phyloP scores from a whole-genome alignment of 1,140 invertebrate species.

The Tetragnatha versicolor region DNA sequence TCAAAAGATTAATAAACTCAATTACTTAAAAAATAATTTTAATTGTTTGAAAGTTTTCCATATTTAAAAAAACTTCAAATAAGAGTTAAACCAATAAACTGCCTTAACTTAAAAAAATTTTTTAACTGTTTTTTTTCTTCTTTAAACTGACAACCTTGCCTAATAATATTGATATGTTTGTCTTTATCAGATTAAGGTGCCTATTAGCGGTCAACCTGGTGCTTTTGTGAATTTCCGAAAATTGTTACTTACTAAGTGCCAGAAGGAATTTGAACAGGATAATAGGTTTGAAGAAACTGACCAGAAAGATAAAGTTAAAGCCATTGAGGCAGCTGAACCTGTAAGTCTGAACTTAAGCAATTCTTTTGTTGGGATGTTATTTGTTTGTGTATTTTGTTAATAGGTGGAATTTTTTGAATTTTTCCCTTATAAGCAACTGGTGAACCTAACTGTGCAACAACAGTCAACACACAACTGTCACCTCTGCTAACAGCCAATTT shows the following conservation, averaged over 20 bases:
- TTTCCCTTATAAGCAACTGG: no score
- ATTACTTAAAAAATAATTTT: not conserved
- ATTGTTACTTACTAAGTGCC: slow-evolving; percentile 82
- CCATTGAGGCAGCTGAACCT: slow-evolving; percentile 69
- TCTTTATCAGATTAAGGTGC: slow-evolving; percentile 25
- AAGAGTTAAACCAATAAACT: no score
- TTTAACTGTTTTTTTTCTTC: no score
- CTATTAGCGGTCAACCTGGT: not conserved
- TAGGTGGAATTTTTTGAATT: no score
- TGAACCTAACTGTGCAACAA: no score
- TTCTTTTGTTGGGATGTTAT: not conserved
- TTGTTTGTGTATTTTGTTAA: no score
- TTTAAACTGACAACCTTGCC: no score
- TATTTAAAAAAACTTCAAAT: no score
- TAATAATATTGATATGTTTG: no score
- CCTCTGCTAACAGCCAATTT: no score
- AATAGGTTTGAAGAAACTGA: slow-evolving; percentile 62
- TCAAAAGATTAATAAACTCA: not conserved
- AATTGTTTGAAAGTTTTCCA: not conserved
- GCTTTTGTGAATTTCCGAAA: slow-evolving; percentile 74
- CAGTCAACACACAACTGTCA: no score
- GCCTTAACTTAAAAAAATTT: no score
- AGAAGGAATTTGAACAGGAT: slow-evolving; percentile 85
- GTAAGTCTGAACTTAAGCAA: slow-evolving; percentile 55
- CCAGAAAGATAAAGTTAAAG: slow-evolving; percentile 68